phyloP scores from a whole-genome alignment of 2,888 invertebrate species.

The Steinernema scapterisci region DNA sequence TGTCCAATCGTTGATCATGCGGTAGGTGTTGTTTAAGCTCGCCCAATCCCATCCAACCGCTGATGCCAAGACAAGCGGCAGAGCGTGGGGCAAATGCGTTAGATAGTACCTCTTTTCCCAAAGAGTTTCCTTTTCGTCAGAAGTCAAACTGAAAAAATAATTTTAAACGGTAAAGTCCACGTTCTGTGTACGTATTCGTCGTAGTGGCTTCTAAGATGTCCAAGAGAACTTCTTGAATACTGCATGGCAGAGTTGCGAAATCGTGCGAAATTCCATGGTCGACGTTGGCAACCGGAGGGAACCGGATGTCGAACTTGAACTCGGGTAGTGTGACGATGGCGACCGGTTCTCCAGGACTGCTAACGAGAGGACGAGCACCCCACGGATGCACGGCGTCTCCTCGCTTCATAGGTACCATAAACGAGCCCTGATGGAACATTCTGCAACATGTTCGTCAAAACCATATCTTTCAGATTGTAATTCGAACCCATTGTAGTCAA shows the following conservation, averaged over 20 bases:
- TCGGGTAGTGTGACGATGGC: conserved; percentile 55
- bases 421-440: conserved; percentile 44
- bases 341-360: conserved; percentile 52
- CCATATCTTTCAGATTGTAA: not conserved
- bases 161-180: not conserved
- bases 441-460: conserved; percentile 31
- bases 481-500: conserved; percentile 55
- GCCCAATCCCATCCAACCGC: conserved; percentile 45
- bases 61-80: conserved; percentile 68
- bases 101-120: conserved; percentile 70
- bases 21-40: conserved; percentile 76
- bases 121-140: conserved; percentile 69
- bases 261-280: not conserved
- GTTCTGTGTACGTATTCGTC: not conserved
- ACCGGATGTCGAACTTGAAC: conserved; percentile 53
- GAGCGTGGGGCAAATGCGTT: conserved; percentile 62
- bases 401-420: conserved; percentile 40
- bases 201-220: conserved; percentile 2
- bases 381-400: conserved; percentile 54
- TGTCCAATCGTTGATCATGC: conserved; percentile 81
- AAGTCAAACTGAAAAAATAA: conserved; percentile 57
- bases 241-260: not conserved
- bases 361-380: conserved; percentile 58
- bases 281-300: conserved; percentile 48
- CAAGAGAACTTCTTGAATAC: not conserved